Conservation (phyloP, 2,888 invertebrate species). For the Phania funesta region DNA sequence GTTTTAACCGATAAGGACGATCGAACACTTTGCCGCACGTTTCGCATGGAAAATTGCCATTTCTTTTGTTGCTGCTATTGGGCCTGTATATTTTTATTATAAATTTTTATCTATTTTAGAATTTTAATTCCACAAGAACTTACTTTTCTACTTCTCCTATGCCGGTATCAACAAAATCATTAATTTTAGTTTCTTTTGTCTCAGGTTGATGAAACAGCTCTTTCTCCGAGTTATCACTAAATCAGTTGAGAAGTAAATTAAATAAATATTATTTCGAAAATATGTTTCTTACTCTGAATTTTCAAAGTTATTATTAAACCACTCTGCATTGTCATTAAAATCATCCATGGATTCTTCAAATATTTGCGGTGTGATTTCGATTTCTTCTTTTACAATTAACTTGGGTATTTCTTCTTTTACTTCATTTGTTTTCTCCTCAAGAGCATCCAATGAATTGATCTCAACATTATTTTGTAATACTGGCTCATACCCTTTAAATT, state of each 20-base stretch:
- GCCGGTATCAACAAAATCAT: slow-evolving; percentile 58
- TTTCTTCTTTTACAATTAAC: slow-evolving; percentile 51
- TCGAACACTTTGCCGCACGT: slow-evolving; percentile 81
- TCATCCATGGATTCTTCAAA: slow-evolving; percentile 30
- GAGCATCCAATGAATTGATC: neutral
- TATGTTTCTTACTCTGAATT: slow-evolving; percentile 47
- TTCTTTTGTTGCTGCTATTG: slow-evolving; percentile 67
- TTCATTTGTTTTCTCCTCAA: neutral
- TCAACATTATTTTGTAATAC: neutral
- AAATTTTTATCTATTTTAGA: neutral
- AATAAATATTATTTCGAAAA: neutral
- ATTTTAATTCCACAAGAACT: neutral
- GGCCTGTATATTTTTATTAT: slow-evolving; percentile 57
- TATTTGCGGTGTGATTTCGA: slow-evolving; percentile 44
- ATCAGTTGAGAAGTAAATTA: neutral
- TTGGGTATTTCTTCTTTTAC: neutral
- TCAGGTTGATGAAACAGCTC: slow-evolving; percentile 5
- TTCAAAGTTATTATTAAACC: slow-evolving; percentile 48
- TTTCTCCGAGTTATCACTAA: slow-evolving; percentile 34
- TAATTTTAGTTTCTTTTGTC: slow-evolving; percentile 37
- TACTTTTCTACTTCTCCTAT: slow-evolving; percentile 62
- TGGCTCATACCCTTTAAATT: neutral
- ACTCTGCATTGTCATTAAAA: slow-evolving; percentile 23
- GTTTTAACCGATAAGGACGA: slow-evolving; percentile 80
- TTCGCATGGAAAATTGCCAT: slow-evolving; percentile 75